Conservation (phyloP, 2,888 invertebrate species). For the Limnephilus rhombicus region DNA sequence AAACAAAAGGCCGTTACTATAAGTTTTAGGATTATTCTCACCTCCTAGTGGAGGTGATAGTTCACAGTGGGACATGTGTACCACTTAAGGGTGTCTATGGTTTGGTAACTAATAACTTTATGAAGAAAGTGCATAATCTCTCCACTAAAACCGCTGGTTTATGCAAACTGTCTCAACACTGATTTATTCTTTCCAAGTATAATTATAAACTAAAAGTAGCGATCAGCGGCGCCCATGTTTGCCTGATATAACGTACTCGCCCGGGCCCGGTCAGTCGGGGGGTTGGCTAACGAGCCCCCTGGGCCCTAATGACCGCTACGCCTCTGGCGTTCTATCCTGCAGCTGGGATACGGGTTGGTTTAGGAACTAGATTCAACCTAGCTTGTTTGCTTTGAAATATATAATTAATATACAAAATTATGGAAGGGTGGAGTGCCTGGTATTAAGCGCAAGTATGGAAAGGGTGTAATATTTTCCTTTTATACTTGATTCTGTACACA, state of each 20-base stretch:
- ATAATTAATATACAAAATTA: slow-evolving; percentile 1
- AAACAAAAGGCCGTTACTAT: too few relatives aligned
- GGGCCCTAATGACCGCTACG: slow-evolving; percentile 38
- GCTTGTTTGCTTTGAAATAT: not conserved
- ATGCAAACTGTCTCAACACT: not conserved
- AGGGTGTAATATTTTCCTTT: not conserved
- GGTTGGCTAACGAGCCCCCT: slow-evolving; percentile 38
- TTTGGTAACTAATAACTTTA: not conserved
- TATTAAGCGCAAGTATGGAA: not conserved
- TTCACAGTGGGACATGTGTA: not conserved
- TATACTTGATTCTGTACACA: not conserved
- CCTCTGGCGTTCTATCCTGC: slow-evolving; percentile 30
- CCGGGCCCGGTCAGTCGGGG: not conserved
- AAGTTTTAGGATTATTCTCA: too few relatives aligned
- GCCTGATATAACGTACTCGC: slow-evolving; percentile 21
- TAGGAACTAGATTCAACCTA: not conserved
- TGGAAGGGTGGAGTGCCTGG: not conserved
- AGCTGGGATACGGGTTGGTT: not conserved
- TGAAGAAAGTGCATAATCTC: not conserved
- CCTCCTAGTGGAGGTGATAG: too few relatives aligned
- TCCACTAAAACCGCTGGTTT: not conserved
- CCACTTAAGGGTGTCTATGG: not conserved
- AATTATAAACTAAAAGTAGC: slow-evolving; percentile 31
- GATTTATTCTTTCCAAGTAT: slow-evolving; percentile 31
- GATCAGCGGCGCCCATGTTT: slow-evolving; percentile 24